Conservation (phyloP, 2,888 invertebrate species). For the Stenotaenia linearis region DNA sequence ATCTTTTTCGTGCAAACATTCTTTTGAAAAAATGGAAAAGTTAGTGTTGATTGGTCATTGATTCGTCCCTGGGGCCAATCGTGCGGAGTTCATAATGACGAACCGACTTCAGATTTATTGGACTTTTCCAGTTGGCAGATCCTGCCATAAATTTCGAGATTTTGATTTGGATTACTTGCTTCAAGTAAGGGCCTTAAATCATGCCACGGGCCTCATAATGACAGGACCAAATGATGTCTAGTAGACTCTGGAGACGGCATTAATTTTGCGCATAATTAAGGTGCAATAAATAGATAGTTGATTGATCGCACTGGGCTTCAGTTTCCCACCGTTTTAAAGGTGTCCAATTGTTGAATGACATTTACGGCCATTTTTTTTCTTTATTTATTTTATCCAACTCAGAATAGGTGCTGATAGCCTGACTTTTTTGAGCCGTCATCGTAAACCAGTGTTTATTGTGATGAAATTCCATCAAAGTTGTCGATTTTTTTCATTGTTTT, state of each 20-base stretch:
- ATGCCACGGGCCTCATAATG: conserved; percentile 7
- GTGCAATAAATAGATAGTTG: background rate
- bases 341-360: background rate
- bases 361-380: background rate
- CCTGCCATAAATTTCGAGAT: conserved; percentile 31
- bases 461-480: conserved; percentile 15
- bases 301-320: background rate
- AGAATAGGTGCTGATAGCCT: background rate
- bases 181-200: conserved; percentile 28
- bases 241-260: background rate
- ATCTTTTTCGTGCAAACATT: background rate
- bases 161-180: conserved; percentile 33
- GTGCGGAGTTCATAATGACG: conserved; percentile 15
- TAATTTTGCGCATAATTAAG: conserved; percentile 4
- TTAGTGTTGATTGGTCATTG: conserved; percentile 24
- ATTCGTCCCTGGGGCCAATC: conserved; percentile 13
- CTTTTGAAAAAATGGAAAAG: background rate
- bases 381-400: background rate
- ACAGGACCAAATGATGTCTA: background rate
- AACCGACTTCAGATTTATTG: conserved; percentile 29
- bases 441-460: conserved; percentile 14
- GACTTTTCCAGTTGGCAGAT: conserved; percentile 32
- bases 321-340: background rate
- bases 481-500: background rate
- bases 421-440: background rate